These are phyloP conservation scores for Ptychobarbus kaznakovi DNA, from an alignment of 2,797 vertebrate species.

Conservation along the genomic window DNA sequence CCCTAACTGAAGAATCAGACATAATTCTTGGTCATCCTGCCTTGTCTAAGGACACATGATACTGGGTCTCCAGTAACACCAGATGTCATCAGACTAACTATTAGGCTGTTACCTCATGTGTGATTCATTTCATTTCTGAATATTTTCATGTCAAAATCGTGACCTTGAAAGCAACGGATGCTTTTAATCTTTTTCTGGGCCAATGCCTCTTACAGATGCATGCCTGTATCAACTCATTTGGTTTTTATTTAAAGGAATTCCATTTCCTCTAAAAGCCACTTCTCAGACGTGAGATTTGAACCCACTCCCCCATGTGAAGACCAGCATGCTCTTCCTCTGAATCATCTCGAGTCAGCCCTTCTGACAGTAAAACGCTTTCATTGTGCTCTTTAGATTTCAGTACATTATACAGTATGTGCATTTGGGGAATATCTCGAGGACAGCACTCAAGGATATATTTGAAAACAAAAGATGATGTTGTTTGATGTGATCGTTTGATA, in stretches of 20 bases:
- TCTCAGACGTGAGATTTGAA: neutral
- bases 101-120: constrained; percentile 4
- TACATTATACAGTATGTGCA: neutral
- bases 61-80: neutral
- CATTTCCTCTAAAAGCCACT: constrained; percentile 24
- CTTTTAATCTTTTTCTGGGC: constrained; percentile 12
- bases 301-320: neutral
- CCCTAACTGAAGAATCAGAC: neutral
- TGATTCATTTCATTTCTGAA: neutral
- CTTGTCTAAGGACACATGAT: too few relatives aligned
- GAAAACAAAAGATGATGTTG: neutral
- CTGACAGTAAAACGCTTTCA: constrained; percentile 13
- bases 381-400: neutral
- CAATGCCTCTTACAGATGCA: neutral
- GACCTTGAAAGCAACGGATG: neutral
- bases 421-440: neutral
- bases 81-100: neutral
- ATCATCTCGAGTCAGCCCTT: neutral
- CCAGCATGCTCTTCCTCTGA: neutral
- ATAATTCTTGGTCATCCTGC: neutral
- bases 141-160: neutral
- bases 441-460: neutral
- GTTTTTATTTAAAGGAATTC: neutral
- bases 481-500: constrained; percentile 17
- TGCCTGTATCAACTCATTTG: neutral